Evolutionary conservation across 2,113 vertebrate species (phyloP).

Genomic region (Ctenodactylus gundi): DNA sequence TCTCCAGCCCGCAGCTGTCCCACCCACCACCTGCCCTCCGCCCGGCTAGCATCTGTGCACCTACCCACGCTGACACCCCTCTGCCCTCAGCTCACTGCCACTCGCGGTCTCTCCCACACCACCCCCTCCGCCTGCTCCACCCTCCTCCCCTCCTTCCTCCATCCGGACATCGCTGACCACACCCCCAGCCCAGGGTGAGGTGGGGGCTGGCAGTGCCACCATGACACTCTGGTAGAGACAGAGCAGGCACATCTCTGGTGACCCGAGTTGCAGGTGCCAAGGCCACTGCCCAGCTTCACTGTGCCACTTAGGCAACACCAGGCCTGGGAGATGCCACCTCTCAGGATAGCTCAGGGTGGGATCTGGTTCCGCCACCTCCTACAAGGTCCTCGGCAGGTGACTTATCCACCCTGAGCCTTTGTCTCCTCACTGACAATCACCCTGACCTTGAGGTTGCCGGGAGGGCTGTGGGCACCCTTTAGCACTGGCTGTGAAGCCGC

Average conservation of each 20-base stretch:
- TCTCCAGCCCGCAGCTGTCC: not conserved
- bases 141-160: not conserved
- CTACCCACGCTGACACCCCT: too few relatives aligned
- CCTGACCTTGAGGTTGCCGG: rapidly evolving
- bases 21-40: rapidly evolving
- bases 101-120: not conserved
- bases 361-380: not conserved
- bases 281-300: not conserved
- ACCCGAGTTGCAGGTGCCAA: too few relatives aligned
- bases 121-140: not conserved
- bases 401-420: not conserved
- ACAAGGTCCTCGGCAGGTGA: not conserved
- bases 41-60: too few relatives aligned
- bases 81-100: too few relatives aligned
- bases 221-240: rapidly evolving
- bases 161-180: too few relatives aligned
- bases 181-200: rapidly evolving
- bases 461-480: rapidly evolving
- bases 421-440: not conserved
- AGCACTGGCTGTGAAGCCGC: rapidly evolving
- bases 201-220: not conserved
- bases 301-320: rapidly evolving
- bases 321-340: too few relatives aligned
- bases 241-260: not conserved
- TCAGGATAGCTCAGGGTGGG: not conserved